Evolutionary conservation across 2,888 invertebrate species (phyloP).

Genomic region (Andrena bicolor): DNA sequence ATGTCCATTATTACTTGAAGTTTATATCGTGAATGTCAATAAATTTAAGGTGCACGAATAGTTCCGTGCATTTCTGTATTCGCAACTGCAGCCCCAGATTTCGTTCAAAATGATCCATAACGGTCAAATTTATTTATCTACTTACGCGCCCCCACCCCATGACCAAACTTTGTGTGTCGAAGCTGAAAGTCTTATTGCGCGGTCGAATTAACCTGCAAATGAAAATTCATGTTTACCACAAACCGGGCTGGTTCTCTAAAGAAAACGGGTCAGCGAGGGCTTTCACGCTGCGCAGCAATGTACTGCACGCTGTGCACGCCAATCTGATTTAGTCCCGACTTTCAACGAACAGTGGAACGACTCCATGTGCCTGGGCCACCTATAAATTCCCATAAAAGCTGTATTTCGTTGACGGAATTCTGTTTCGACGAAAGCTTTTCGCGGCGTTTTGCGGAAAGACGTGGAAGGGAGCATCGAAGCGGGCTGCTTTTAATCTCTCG

Average conservation of each 20-base stretch:
- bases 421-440: slow-evolving; percentile 46
- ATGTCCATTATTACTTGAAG: no score
- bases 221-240: slow-evolving; percentile 42
- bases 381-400: slow-evolving; percentile 22
- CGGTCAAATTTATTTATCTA: slow-evolving; percentile 10
- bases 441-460: neutral
- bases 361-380: neutral
- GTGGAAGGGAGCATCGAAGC: neutral
- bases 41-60: no score
- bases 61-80: no score
- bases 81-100: no score
- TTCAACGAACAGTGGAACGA: slow-evolving; percentile 45
- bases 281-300: slow-evolving; percentile 22
- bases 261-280: slow-evolving; percentile 29
- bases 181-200: slow-evolving; percentile 23
- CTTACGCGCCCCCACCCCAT: neutral
- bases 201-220: slow-evolving; percentile 36
- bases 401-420: slow-evolving; percentile 28
- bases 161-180: slow-evolving; percentile 1
- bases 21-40: no score
- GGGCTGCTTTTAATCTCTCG: neutral
- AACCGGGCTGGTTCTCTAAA: slow-evolving; percentile 26
- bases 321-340: slow-evolving; percentile 48
- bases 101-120: no score
- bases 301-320: slow-evolving; percentile 14